Conservation (phyloP, 2,113 vertebrate genomes). For the Neofelis nebulosa region DNA sequence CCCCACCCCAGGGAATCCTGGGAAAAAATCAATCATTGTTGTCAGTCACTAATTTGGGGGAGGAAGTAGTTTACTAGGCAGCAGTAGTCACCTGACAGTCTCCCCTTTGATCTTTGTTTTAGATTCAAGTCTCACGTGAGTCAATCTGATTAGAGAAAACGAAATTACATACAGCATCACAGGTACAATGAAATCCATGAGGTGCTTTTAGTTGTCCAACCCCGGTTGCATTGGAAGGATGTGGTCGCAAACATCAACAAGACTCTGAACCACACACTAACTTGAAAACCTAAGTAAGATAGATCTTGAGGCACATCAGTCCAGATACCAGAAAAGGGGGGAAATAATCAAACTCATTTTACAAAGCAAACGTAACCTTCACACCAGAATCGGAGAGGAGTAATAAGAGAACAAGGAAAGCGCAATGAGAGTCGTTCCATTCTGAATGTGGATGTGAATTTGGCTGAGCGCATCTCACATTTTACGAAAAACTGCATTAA, state of each 20-base stretch:
- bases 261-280: neutral
- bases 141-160: neutral
- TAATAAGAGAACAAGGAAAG: neutral
- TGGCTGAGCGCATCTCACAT: neutral
- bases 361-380: neutral
- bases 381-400: neutral
- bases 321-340: neutral
- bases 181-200: neutral
- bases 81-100: neutral
- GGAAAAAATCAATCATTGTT: neutral
- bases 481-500: neutral
- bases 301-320: neutral
- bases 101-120: neutral
- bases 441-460: neutral
- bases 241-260: neutral
- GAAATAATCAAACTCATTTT: neutral
- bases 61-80: neutral
- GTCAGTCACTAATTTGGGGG: neutral
- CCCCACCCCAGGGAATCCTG: neutral
- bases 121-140: neutral
- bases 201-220: neutral
- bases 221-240: neutral
- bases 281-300: neutral
- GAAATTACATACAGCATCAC: neutral
- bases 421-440: neutral